These are phyloP conservation scores for Crocidura indochinensis DNA, from an alignment of 2,797 vertebrate genomes.

Conservation along the genomic window DNA sequence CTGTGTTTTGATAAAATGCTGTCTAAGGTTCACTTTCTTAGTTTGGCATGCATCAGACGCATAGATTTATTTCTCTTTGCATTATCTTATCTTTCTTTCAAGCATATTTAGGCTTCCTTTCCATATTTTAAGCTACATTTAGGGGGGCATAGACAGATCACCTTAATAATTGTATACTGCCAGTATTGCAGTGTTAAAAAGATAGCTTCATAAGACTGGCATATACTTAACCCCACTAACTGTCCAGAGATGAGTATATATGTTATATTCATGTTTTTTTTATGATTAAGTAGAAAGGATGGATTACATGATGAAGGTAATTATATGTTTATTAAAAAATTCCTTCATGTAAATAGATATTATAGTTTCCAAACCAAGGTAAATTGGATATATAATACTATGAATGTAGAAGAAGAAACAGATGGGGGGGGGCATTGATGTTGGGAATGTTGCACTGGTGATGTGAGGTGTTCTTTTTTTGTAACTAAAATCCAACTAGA, in stretches of 20 bases:
- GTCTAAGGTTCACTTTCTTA: slow-evolving; percentile 87
- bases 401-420: slow-evolving; percentile 3
- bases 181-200: slow-evolving; percentile 58
- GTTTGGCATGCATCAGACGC: slow-evolving; percentile 88
- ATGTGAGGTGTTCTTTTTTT: too few relatives aligned
- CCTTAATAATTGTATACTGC: slow-evolving; percentile 78
- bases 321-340: slow-evolving; percentile 5
- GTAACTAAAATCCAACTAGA: too few relatives aligned
- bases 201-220: slow-evolving; percentile 75
- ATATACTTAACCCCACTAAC: slow-evolving; percentile 66
- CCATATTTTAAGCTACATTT: slow-evolving; percentile 88
- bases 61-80: slow-evolving; percentile 90
- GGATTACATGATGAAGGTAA: slow-evolving; percentile 11
- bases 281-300: slow-evolving; percentile 29
- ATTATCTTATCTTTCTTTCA: slow-evolving; percentile 89
- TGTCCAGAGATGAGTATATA: slow-evolving; percentile 38
- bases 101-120: slow-evolving; percentile 88
- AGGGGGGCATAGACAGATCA: slow-evolving; percentile 78
- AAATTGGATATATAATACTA: not conserved
- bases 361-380: slow-evolving; percentile 21
- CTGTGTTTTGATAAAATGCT: slow-evolving; percentile 91
- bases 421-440: not conserved
- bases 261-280: slow-evolving; percentile 17
- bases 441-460: too few relatives aligned
- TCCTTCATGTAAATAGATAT: not conserved